phyloP scores from a whole-genome alignment of 2,113 vertebrate species.

The Thalassarche chlororhynchos region DNA sequence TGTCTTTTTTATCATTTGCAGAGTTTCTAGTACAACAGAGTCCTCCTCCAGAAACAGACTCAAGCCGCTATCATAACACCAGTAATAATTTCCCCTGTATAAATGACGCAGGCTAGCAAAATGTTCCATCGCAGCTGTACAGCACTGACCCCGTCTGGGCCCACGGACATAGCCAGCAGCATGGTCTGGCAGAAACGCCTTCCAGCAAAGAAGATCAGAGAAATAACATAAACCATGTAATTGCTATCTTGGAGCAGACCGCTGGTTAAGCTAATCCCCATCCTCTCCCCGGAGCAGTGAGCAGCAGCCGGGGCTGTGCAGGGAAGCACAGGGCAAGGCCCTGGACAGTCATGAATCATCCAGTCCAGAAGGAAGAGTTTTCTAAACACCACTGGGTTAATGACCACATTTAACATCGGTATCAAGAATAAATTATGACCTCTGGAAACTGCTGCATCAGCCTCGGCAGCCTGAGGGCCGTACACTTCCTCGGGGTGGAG shows the following conservation, averaged over 20 bases:
- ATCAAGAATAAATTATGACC: not conserved
- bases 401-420: not conserved
- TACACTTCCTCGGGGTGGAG: fast-evolving
- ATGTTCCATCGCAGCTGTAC: not conserved
- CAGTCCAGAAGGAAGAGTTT: not conserved
- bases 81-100: not conserved
- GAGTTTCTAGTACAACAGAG: not conserved
- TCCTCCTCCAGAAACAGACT: not conserved
- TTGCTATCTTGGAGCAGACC: not conserved
- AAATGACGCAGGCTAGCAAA: not conserved
- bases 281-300: fast-evolving
- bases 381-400: not conserved
- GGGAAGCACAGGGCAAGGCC: not conserved
- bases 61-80: not conserved
- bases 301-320: not conserved
- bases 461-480: not conserved
- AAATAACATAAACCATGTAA: not conserved
- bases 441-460: not conserved
- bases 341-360: not conserved
- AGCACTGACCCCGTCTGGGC: fast-evolving
- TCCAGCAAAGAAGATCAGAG: not conserved
- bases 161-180: not conserved
- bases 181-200: not conserved
- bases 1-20: not conserved
- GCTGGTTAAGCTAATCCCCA: not conserved